A percentile compares a stretch with the other conserved stretches of the same genome.
phyloP scores from a whole-genome alignment of 1,140 invertebrate species.

The Zaprionus inermis region DNA sequence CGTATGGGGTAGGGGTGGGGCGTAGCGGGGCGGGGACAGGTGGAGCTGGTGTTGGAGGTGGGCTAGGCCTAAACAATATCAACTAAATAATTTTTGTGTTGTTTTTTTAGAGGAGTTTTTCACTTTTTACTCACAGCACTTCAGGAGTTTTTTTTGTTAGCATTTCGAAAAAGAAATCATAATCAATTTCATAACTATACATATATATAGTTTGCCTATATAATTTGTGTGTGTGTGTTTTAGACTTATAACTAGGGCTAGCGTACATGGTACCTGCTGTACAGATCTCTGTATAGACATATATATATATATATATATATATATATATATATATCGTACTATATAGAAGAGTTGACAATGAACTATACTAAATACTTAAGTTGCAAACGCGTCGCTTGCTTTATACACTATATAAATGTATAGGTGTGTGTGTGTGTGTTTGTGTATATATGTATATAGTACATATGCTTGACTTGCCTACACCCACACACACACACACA shows the following conservation, averaged over 20 bases:
- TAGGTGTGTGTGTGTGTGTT: conserved; percentile 9
- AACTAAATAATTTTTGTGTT: conserved; percentile 33
- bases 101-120: conserved; percentile 20
- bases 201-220: conserved; percentile 11
- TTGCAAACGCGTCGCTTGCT: conserved; percentile 45
- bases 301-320: conserved; percentile 23
- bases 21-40: not conserved
- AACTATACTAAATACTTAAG: conserved; percentile 75
- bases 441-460: conserved; percentile 10
- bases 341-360: conserved; percentile 48
- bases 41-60: conserved; percentile 27
- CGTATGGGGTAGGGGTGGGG: not conserved
- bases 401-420: conserved; percentile 21
- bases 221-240: conserved; percentile 42
- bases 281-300: conserved; percentile 25
- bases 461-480: conserved; percentile 44
- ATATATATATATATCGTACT: conserved; percentile 24
- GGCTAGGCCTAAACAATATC: conserved; percentile 62
- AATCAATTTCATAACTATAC: conserved; percentile 26
- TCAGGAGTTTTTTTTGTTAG: conserved; percentile 65
- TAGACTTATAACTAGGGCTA: conserved; percentile 48
- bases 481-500: conserved; percentile 5
- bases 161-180: conserved; percentile 57
- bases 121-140: conserved; percentile 76
- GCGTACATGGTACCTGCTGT: conserved; percentile 47